These are phyloP conservation scores for Equus przewalskii DNA, from an alignment of 2,113 vertebrate genomes.

Conservation along the genomic window DNA sequence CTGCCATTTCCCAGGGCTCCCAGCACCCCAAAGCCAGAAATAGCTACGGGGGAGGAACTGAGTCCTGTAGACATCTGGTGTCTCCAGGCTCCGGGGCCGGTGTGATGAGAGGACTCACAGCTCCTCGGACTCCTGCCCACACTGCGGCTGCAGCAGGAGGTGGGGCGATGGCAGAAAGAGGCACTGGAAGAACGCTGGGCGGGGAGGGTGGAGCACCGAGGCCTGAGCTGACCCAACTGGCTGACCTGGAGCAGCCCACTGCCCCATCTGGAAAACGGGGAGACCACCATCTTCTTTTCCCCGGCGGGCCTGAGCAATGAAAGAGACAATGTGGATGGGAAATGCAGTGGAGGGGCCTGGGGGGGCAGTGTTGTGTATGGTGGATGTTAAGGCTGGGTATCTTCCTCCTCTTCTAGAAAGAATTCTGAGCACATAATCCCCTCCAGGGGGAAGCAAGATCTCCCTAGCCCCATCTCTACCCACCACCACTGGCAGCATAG, in stretches of 20 bases:
- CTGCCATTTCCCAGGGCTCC: not conserved
- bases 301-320: no score
- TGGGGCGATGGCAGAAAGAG: not conserved
- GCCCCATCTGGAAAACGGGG: not conserved
- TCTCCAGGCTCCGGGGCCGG: not conserved
- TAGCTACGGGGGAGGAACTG: not conserved
- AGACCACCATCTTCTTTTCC: not conserved
- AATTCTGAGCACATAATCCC: not conserved
- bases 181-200: not conserved
- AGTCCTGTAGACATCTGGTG: not conserved
- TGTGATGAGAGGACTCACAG: not conserved
- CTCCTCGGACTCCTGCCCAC: not conserved
- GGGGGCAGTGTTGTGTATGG: not conserved
- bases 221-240: not conserved
- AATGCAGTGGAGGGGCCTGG: no score
- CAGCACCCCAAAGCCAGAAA: not conserved
- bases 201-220: not conserved
- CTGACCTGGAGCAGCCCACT: not conserved
- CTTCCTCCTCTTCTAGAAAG: not conserved
- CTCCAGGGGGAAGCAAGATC: not conserved
- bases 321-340: not conserved
- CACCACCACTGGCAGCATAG: not conserved
- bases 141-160: not conserved
- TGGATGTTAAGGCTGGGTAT: not conserved
- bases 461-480: not conserved